A percentile compares a stretch with the other conserved stretches of the same genome.
Conservation (phyloP, 2,888 invertebrate genomes). For the Melipona beecheii region DNA sequence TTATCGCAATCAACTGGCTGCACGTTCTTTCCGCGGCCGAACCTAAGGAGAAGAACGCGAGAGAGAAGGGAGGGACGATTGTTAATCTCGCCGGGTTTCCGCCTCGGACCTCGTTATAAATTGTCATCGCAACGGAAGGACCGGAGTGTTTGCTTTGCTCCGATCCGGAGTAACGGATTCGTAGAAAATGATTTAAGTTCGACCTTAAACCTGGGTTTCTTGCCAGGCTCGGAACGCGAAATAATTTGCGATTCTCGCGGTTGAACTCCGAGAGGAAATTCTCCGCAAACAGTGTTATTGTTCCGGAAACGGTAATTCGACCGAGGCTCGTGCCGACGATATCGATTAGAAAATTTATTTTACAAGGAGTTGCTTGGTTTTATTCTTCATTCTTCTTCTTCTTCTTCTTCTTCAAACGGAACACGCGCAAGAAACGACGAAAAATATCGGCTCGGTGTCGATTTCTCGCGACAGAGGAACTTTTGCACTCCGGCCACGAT, state of each 20-base stretch:
- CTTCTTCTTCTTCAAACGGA: neutral
- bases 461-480: constrained; percentile 15
- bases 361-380: neutral
- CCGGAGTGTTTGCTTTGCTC: neutral
- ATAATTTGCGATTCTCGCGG: neutral
- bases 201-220: too few species aligned
- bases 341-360: neutral
- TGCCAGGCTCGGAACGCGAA: neutral
- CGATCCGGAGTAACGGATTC: neutral
- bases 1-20: constrained; percentile 70
- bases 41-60: constrained; percentile 43
- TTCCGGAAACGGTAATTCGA: too few species aligned
- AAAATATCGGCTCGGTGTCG: neutral
- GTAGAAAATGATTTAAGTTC: neutral
- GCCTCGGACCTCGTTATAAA: neutral
- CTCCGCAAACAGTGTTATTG: neutral
- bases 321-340: neutral
- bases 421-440: constrained; percentile 13
- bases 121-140: neutral
- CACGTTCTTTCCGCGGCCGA: constrained; percentile 29
- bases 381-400: neutral
- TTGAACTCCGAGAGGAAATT: neutral
- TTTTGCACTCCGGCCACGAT: constrained; percentile 42
- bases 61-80: constrained; percentile 38
- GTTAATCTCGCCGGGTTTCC: constrained; percentile 37